Percentiles rank a stretch among this genome's conserved stretches.
phyloP scores from a whole-genome alignment of 1,140 invertebrate species.

The Lordiphosa clarofinis region DNA sequence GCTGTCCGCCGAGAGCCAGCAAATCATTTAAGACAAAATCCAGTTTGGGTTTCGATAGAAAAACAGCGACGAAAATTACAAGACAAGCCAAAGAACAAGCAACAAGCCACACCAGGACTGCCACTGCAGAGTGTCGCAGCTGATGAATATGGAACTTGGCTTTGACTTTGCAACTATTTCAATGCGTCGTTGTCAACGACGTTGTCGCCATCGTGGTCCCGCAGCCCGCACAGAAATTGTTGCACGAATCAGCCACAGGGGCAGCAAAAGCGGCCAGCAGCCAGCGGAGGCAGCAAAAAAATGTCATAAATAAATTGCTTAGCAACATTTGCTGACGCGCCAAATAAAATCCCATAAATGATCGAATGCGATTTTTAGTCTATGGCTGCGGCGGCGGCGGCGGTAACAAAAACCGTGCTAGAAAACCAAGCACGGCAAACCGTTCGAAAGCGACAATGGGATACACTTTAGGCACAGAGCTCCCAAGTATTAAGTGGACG shows the following conservation, averaged over 20 bases:
- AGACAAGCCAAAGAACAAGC: constrained; percentile 58
- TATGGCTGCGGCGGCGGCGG: constrained; percentile 49
- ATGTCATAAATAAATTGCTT: constrained; percentile 79
- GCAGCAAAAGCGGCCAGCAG: constrained; percentile 17
- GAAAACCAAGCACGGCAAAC: constrained; percentile 34
- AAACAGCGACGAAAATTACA: constrained; percentile 64
- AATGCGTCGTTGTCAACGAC: constrained; percentile 40
- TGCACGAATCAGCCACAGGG: constrained; percentile 57
- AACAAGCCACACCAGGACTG: constrained; percentile 31
- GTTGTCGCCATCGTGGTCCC: neutral
- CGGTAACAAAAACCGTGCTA: constrained; percentile 27
- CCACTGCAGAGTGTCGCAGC: constrained; percentile 73
- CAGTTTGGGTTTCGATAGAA: constrained; percentile 76
- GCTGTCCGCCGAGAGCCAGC: constrained; percentile 22
- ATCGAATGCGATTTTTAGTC: constrained; percentile 79
- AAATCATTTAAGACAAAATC: constrained; percentile 64
- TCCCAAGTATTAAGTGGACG: too few relatives aligned
- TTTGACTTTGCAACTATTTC: constrained; percentile 65
- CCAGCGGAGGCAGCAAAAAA: constrained; percentile 50
- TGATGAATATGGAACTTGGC: constrained; percentile 76
- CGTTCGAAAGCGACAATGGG: neutral
- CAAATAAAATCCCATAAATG: constrained; percentile 79
- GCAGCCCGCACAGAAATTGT: constrained; percentile 52
- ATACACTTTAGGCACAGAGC: constrained; percentile 11
- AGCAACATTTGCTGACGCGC: constrained; percentile 79